Base-by-base conservation (phyloP, 2,113 vertebrate genomes). In the Ondatra zibethicus region DNA sequence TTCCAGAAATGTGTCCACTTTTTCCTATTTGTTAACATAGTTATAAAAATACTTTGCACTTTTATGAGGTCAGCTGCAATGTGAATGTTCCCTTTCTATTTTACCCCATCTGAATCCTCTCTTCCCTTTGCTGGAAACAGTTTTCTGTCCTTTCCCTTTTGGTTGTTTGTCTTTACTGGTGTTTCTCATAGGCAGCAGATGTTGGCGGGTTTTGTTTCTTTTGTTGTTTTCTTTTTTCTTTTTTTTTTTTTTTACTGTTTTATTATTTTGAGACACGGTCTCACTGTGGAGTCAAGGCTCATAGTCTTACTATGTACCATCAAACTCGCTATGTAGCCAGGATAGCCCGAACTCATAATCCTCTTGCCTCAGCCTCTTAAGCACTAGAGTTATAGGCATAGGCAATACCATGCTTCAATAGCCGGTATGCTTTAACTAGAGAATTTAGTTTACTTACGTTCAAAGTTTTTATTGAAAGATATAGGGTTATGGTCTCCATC, bases 401-500 rank as follows among this genome's bases (percentile, higher is more conserved):
- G 55, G 3, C 58, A 42, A 2, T 63, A 63, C 23, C 21, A 16
- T 27, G 13, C 36, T 63, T 13, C n/a, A 29, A 9, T 29, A 63
- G 7, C 81, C 55, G 42, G 7, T 63, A 29, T 84, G n/a, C n/a
- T 84, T 29, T 84, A 42, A 17, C 61, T 63, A n/a, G 55, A 61
- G 55, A 81, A 63, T 63, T 61, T 63, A 5, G 52, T 16, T 58
- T 1, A 39, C 80, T 82, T 61, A 27, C 12, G 1, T 25, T 58
- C 80, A 55, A n/a, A 82, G 55, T 13, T 29, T 84, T 84, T 42
- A 63, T 39, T 42, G n/a, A 42, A 84, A 84, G 25, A 42, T 84
- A 16, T 13, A 63, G 55, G n/a, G 23, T 42, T 75, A 75, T 3
- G 39, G 7, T 10, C 7, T 0, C 4, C n/a, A 9, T 42, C 2